phyloP scores from a whole-genome alignment of 37 sponge, comb jelly and placozoan genomes.

The Dysidea cf. avara region DNA sequence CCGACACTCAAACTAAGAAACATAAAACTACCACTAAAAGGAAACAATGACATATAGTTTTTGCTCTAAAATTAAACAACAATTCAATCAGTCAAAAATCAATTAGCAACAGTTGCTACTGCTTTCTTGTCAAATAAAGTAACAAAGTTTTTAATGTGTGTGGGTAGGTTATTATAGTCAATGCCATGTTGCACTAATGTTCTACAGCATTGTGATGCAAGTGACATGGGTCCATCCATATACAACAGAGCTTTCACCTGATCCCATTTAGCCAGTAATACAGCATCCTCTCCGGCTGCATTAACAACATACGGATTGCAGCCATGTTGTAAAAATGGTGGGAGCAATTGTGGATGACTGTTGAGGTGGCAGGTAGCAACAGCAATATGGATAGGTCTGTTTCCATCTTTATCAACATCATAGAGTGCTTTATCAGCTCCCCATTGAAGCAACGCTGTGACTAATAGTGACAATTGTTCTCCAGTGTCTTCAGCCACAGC shows the following conservation, averaged over 20 bases:
- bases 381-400: slow-evolving; percentile 64
- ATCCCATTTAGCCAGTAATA: slow-evolving; percentile 25
- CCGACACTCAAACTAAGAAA: too few relatives aligned
- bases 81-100: too few relatives aligned
- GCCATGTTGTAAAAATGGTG: slow-evolving; percentile 37
- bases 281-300: slow-evolving; percentile 18
- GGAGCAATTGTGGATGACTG: slow-evolving; percentile 32
- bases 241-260: slow-evolving; percentile 25
- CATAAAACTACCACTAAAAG: too few relatives aligned
- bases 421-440: slow-evolving; percentile 59
- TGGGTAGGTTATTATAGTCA: too few relatives aligned
- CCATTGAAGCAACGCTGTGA: slow-evolving; percentile 64
- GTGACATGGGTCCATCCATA: slow-evolving; percentile 38
- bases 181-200: too few relatives aligned
- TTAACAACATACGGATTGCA: slow-evolving; percentile 55
- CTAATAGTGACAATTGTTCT: slow-evolving; percentile 10
- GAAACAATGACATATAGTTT: too few relatives aligned
- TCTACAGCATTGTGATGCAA: too few relatives aligned
- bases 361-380: slow-evolving; percentile 3
- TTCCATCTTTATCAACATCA: slow-evolving; percentile 34
- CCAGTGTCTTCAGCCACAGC: slow-evolving; percentile 28
- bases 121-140: too few relatives aligned
- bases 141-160: too few relatives aligned
- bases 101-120: too few relatives aligned
- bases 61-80: too few relatives aligned